phyloP scores from a whole-genome alignment of 2,888 invertebrate species.

The Hyles lineata region DNA sequence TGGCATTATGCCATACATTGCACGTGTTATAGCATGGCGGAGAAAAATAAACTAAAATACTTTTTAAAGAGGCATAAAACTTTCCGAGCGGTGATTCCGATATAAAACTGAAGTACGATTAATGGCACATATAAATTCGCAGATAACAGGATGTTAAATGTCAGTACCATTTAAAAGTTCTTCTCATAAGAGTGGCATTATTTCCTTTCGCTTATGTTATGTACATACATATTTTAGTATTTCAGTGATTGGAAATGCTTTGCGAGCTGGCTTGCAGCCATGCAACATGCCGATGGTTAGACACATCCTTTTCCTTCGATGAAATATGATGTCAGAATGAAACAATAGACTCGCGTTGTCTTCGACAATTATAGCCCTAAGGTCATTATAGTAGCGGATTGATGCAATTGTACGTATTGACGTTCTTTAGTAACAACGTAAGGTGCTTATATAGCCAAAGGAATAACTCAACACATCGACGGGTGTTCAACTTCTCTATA shows the following conservation, averaged over 20 bases:
- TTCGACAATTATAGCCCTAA: conserved; percentile 21
- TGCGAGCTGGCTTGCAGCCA: conserved; percentile 28
- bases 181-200: conserved; percentile 29
- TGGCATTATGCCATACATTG: conserved; percentile 51
- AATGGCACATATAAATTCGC: conserved; percentile 43
- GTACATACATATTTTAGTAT: background rate
- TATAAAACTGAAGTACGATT: conserved; percentile 42
- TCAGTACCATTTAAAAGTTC: conserved; percentile 36
- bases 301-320: conserved; percentile 32
- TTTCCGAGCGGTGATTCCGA: conserved; percentile 40
- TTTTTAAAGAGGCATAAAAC: conserved; percentile 41
- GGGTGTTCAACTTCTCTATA: no score
- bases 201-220: conserved; percentile 32
- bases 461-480: no score
- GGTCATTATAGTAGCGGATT: conserved; percentile 14
- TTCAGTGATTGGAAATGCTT: background rate
- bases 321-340: conserved; percentile 29
- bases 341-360: conserved; percentile 22
- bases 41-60: conserved; percentile 35
- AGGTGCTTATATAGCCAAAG: no score
- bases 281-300: conserved; percentile 21
- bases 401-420: conserved; percentile 9
- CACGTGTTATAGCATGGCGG: conserved; percentile 42
- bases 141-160: conserved; percentile 47
- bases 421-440: background rate